Percentiles rank a stretch among this genome's conserved stretches.
These are phyloP conservation scores for Champsocephalus gunnari DNA, from an alignment of 2,797 vertebrate genomes.

Conservation along the genomic window DNA sequence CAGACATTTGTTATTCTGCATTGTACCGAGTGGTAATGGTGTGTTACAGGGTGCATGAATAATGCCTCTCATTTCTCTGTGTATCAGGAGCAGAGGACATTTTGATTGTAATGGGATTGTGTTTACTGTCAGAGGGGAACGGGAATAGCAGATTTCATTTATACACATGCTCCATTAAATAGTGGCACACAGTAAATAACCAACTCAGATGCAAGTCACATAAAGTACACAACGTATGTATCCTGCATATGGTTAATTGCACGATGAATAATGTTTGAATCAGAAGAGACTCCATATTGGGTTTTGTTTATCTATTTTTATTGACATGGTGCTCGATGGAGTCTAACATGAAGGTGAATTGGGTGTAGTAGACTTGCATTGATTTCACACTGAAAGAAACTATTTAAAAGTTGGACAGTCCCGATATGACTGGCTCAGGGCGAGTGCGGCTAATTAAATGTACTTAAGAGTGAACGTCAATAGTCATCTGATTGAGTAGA, in stretches of 20 bases:
- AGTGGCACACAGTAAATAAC: not conserved
- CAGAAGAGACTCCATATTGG: too few relatives aligned
- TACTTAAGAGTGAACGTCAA: too few relatives aligned
- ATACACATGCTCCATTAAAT: conserved; percentile 2
- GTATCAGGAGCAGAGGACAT: not conserved
- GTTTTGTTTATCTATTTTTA: too few relatives aligned
- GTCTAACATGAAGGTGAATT: too few relatives aligned
- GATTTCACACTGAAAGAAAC: too few relatives aligned
- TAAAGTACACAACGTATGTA: not conserved
- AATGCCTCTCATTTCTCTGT: not conserved
- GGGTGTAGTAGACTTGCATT: too few relatives aligned
- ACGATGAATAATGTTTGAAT: not conserved
- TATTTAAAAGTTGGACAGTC: too few relatives aligned
- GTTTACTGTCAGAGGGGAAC: not conserved
- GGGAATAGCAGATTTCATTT: not conserved
- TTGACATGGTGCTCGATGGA: too few relatives aligned
- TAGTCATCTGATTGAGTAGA: too few relatives aligned
- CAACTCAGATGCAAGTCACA: not conserved
- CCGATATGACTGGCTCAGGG: too few relatives aligned
- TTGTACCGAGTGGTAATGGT: not conserved
- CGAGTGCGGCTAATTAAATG: too few relatives aligned
- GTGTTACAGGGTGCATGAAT: not conserved
- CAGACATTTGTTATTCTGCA: conserved; percentile 5
- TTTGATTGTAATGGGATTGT: not conserved
- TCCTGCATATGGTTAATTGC: not conserved